These are phyloP conservation scores for Drosophila flavopinicola DNA, from an alignment of 2,888 invertebrate species.

Conservation along the genomic window DNA sequence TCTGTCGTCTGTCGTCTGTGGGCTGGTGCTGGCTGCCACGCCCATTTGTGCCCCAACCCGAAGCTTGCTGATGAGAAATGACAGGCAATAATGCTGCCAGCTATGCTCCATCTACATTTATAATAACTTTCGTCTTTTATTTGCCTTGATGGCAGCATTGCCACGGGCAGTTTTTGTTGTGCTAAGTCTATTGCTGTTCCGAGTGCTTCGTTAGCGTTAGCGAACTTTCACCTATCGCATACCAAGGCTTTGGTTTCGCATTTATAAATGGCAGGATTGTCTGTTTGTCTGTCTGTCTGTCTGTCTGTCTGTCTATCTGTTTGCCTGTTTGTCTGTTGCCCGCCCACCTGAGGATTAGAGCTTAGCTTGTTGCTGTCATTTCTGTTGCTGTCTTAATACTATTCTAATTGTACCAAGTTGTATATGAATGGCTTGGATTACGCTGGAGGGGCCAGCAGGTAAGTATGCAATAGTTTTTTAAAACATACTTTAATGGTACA, in stretches of 20 bases:
- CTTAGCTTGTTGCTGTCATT: constrained; percentile 30
- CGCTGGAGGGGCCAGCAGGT: not conserved
- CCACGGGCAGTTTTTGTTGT: constrained; percentile 30
- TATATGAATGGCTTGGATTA: constrained; percentile 1
- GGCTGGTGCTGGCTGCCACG: constrained; percentile 8
- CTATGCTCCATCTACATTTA: constrained; percentile 78
- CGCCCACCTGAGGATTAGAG: constrained; percentile 32
- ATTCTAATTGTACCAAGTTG: constrained; percentile 25
- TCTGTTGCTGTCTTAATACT: constrained; percentile 11
- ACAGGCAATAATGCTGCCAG: constrained; percentile 76
- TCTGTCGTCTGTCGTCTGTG: constrained; percentile 17
- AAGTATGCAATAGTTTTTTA: constrained; percentile 34
- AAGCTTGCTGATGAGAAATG: constrained; percentile 73
- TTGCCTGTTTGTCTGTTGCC: constrained; percentile 6
- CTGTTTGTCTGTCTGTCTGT: not conserved
- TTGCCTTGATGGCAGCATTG: constrained; percentile 59
- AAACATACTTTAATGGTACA: not conserved
- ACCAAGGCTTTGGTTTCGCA: constrained; percentile 56
- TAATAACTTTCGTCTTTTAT: constrained; percentile 75
- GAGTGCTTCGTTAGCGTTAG: constrained; percentile 51
- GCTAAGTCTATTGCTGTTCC: constrained; percentile 28
- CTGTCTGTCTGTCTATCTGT: not conserved
- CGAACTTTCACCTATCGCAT: constrained; percentile 39
- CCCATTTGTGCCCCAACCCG: not conserved
- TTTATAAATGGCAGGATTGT: constrained; percentile 40